phyloP scores from a whole-genome alignment of 2,888 invertebrate genomes.

The Exocentrus adspersus region DNA sequence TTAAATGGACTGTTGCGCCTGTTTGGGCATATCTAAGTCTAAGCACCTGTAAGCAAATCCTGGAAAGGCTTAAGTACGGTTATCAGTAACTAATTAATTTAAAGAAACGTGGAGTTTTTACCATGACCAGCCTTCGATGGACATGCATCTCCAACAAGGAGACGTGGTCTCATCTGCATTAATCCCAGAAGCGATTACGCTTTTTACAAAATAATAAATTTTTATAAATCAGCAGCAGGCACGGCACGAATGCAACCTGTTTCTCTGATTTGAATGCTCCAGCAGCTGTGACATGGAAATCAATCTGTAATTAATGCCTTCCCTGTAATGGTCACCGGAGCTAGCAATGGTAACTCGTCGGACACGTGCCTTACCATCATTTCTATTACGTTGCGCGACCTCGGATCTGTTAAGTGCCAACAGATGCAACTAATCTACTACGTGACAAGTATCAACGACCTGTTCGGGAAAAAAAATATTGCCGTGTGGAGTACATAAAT shows the following conservation, averaged over 20 bases:
- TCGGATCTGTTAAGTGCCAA: slow-evolving; percentile 39
- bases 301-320: slow-evolving; percentile 43
- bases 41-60: too few relatives aligned
- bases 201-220: too few relatives aligned
- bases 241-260: slow-evolving; percentile 32
- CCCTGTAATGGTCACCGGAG: slow-evolving; percentile 39
- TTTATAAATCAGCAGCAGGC: background rate
- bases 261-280: slow-evolving; percentile 37
- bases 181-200: too few relatives aligned
- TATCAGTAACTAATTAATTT: too few relatives aligned
- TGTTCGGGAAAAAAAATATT: slow-evolving; percentile 38
- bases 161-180: too few relatives aligned
- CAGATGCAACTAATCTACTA: slow-evolving; percentile 42
- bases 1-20: too few relatives aligned
- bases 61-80: too few relatives aligned
- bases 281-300: slow-evolving; percentile 43
- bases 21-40: too few relatives aligned
- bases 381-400: slow-evolving; percentile 35
- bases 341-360: slow-evolving; percentile 42
- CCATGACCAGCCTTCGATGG: too few relatives aligned
- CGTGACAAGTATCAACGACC: slow-evolving; percentile 44
- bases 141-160: too few relatives aligned
- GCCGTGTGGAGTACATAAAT: slow-evolving; percentile 41
- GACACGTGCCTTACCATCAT: slow-evolving; percentile 45
- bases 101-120: too few relatives aligned